Percentiles rank a stretch among this genome's conserved stretches.
phyloP scores from a whole-genome alignment of 2,797 vertebrate species.

The Coracias cyanogaster region DNA sequence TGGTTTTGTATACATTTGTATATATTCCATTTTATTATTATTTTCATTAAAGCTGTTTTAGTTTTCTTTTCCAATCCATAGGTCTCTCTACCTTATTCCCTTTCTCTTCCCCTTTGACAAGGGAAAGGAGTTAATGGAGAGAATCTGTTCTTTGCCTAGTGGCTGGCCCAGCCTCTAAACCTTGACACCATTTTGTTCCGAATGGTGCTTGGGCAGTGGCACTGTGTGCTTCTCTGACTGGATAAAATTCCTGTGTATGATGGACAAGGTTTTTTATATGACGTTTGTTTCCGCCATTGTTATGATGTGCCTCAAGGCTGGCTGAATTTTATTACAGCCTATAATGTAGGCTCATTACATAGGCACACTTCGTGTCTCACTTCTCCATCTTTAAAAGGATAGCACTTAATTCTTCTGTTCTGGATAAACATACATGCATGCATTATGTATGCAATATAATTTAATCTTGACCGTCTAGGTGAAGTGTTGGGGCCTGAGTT shows the following conservation, averaged over 20 bases:
- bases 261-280: background rate
- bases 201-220: background rate
- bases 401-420: background rate
- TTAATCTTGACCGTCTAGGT: background rate
- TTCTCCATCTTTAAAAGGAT: background rate
- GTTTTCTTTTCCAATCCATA: no score
- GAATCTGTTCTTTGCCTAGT: no score
- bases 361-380: rapidly evolving
- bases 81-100: no score
- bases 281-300: background rate
- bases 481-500: no score
- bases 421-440: background rate
- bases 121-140: no score
- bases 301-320: background rate
- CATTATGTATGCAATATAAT: background rate
- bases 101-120: no score
- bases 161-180: no score
- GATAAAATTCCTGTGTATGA: background rate
- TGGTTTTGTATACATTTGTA: no score
- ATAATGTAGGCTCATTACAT: background rate
- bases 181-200: background rate
- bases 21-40: no score
- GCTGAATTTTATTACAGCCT: background rate
- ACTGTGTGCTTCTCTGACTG: background rate
- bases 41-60: no score